A percentile compares a stretch with the other conserved stretches of the same genome.
Evolutionary conservation across 2,113 vertebrate genomes (phyloP).

Genomic region (Sapajus apella): DNA sequence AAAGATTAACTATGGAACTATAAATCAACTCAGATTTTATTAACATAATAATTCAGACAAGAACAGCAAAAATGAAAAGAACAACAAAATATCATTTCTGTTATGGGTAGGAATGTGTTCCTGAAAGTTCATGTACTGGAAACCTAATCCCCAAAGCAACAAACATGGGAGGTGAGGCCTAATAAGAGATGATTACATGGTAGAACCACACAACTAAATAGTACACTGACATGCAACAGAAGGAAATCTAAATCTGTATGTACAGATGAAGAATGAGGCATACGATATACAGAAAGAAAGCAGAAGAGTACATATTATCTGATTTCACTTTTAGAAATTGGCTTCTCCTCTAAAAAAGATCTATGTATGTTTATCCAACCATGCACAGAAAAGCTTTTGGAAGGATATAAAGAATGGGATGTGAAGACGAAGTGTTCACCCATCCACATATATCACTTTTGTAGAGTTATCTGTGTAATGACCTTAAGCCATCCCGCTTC

Average conservation of each 20-base stretch:
- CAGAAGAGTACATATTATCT: background rate
- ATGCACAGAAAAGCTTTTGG: background rate
- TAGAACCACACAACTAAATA: background rate
- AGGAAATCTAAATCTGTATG: background rate
- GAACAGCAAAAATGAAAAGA: background rate
- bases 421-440: background rate
- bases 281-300: background rate
- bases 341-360: background rate
- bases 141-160: background rate
- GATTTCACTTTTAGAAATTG: slow-evolving; percentile 1
- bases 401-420: background rate
- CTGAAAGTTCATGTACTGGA: background rate
- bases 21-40: background rate
- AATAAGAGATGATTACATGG: background rate
- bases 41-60: background rate
- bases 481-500: background rate
- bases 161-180: background rate
- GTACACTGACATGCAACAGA: background rate
- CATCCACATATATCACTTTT: background rate
- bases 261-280: background rate
- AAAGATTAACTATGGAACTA: background rate
- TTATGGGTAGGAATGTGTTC: background rate
- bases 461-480: background rate
- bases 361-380: background rate
- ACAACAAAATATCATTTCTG: background rate